Conservation (phyloP, 92 coral and sea anemone species). For the Actinostola sp. region DNA sequence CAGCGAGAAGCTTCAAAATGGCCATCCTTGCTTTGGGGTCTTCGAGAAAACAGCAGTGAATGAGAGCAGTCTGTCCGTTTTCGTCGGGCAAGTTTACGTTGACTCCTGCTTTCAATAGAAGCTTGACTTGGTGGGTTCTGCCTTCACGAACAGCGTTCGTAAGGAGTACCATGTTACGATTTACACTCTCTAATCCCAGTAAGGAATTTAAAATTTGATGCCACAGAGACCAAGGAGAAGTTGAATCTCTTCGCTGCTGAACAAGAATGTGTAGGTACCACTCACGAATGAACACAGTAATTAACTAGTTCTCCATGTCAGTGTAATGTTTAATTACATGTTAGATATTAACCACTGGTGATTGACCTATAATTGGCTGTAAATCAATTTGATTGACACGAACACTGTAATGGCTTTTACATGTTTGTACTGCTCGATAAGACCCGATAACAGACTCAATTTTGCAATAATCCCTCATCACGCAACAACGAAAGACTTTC, state of each 20-base stretch:
- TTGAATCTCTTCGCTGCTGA: too few species aligned
- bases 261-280: not conserved
- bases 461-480: not conserved
- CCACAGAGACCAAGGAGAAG: too few species aligned
- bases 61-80: slow-evolving; percentile 74
- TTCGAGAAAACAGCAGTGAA: slow-evolving; percentile 72
- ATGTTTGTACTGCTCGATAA: slow-evolving; percentile 2
- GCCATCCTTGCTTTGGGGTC: slow-evolving; percentile 53
- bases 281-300: not conserved
- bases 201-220: too few species aligned
- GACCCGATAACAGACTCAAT: too few species aligned
- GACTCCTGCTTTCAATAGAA: slow-evolving; percentile 76
- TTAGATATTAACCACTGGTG: slow-evolving; percentile 14
- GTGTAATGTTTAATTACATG: not conserved
- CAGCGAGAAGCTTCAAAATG: slow-evolving; percentile 51
- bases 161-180: slow-evolving; percentile 50
- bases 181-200: too few species aligned
- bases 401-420: slow-evolving; percentile 16
- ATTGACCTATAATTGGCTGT: not conserved
- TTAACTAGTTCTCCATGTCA: not conserved
- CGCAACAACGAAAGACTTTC: slow-evolving; percentile 1
- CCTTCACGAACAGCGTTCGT: slow-evolving; percentile 67
- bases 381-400: slow-evolving; percentile 18
- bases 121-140: slow-evolving; percentile 63
- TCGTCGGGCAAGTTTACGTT: slow-evolving; percentile 68